Evolutionary conservation across 2,888 invertebrate species (phyloP).

Genomic region (Drosophila putrida): DNA sequence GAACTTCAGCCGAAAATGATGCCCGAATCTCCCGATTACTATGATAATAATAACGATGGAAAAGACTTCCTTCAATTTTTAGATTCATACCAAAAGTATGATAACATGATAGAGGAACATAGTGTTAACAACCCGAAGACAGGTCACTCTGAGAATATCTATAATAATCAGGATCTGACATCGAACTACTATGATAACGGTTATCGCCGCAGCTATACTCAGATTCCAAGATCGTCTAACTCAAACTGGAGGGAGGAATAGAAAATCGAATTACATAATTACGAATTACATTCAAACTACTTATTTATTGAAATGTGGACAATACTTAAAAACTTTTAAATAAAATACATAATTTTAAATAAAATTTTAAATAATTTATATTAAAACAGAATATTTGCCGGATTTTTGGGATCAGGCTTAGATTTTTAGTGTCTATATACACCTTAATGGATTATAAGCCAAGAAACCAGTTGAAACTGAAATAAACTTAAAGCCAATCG

Average conservation of each 20-base stretch:
- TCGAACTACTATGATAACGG: background rate
- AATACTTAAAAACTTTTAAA: no score
- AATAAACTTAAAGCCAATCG: slow-evolving; percentile 36
- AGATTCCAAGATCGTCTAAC: background rate
- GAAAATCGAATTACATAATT: background rate
- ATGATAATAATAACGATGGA: background rate
- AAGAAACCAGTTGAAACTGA: background rate
- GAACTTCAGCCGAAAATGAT: background rate
- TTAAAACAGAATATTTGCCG: background rate
- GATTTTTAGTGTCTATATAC: background rate
- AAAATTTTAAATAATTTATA: background rate
- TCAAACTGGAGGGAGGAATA: background rate
- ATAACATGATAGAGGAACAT: background rate
- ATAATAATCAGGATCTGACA: background rate
- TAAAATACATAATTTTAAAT: no score
- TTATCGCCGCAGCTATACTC: slow-evolving; percentile 1
- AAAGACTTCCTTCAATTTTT: background rate
- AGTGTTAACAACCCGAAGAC: background rate
- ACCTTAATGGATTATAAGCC: background rate
- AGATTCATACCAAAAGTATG: background rate
- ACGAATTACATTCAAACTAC: no score
- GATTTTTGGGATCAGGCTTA: background rate
- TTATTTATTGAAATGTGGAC: no score
- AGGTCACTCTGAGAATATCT: background rate
- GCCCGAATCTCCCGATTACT: background rate